Conservation (phyloP, 2,888 invertebrate species). For the Eutolmus rufibarbis region DNA sequence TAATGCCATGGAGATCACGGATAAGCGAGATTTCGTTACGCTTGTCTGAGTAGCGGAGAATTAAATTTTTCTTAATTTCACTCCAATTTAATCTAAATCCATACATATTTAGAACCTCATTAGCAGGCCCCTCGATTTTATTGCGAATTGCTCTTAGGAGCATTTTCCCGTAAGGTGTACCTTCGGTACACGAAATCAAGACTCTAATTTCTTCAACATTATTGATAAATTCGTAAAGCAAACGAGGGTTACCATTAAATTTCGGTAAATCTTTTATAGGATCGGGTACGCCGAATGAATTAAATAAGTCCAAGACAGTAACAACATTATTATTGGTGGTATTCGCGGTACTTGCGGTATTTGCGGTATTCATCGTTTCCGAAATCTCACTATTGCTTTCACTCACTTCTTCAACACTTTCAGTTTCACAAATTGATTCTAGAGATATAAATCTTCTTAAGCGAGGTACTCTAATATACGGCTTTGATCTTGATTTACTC, state of each 20-base stretch:
- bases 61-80: too few species aligned
- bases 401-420: neutral
- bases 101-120: too few species aligned
- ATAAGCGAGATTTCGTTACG: too few species aligned
- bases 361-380: neutral
- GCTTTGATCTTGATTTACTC: neutral
- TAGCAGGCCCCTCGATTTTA: slow-evolving; percentile 44
- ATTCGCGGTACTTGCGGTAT: neutral
- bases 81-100: too few species aligned
- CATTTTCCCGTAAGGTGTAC: slow-evolving; percentile 43
- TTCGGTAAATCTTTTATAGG: slow-evolving; percentile 48
- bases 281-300: slow-evolving; percentile 46
- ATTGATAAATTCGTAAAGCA: slow-evolving; percentile 44
- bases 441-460: neutral
- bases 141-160: slow-evolving; percentile 46
- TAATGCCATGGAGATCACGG: slow-evolving; percentile 44
- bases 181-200: slow-evolving; percentile 29
- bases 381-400: neutral
- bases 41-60: too few species aligned
- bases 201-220: slow-evolving; percentile 47
- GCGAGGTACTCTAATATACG: neutral
- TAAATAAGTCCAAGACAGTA: slow-evolving; percentile 12
- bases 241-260: slow-evolving; percentile 42
- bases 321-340: neutral
- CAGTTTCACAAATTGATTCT: neutral